A percentile compares a stretch with the other conserved stretches of the same genome.
Conservation (phyloP, 2,113 vertebrate species). For the Oncorhynchus gorbuscha region DNA sequence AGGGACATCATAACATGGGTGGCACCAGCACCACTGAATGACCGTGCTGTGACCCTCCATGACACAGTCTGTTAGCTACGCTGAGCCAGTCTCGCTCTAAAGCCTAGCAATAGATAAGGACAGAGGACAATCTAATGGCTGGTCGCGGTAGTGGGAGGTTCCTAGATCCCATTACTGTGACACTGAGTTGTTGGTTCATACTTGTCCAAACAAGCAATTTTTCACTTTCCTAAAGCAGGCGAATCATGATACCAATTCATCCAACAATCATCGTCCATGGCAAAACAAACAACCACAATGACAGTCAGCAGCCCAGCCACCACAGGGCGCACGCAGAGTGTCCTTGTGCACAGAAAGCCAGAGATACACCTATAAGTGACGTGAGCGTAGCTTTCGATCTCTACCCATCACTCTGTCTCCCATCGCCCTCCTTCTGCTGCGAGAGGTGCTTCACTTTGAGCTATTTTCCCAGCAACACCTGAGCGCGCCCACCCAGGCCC, state of each 20-base stretch:
- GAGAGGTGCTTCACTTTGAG: constrained; percentile 65
- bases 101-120: neutral
- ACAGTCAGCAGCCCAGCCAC: constrained; percentile 39
- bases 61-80: neutral
- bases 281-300: constrained; percentile 49
- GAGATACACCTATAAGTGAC: constrained; percentile 41
- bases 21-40: neutral
- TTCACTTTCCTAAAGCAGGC: constrained; percentile 42
- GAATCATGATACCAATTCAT: constrained; percentile 45
- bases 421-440: constrained; percentile 30
- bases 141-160: neutral
- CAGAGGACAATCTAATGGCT: neutral
- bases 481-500: constrained; percentile 32
- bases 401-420: constrained; percentile 16
- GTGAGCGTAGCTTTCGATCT: constrained; percentile 27
- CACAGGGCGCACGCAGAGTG: constrained; percentile 34
- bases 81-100: neutral
- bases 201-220: constrained; percentile 45
- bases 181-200: constrained; percentile 6
- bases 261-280: constrained; percentile 41
- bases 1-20: neutral
- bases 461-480: constrained; percentile 51
- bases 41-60: neutral
- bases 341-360: constrained; percentile 47
- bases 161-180: neutral